Conservation (phyloP, 2,888 invertebrate species). For the Callyntrura sp. region DNA sequence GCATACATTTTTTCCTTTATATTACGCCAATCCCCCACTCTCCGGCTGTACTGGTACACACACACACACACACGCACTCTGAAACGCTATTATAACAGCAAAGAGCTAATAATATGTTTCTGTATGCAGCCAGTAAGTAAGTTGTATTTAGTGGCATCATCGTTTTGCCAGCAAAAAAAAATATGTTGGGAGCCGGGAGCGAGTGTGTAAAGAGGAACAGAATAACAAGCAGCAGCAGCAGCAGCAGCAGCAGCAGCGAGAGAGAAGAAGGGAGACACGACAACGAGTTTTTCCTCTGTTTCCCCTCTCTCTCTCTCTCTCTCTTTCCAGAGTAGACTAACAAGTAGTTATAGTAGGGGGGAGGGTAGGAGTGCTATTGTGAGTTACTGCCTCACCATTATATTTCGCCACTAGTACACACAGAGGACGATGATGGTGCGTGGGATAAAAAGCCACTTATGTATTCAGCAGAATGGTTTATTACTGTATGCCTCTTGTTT, state of each 20-base stretch:
- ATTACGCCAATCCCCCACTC: background rate
- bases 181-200: background rate
- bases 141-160: constrained; percentile 48
- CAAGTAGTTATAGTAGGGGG: background rate
- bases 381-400: constrained; percentile 48
- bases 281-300: constrained; percentile 14
- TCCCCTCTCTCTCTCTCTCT: no score
- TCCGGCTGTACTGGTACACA: background rate
- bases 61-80: constrained; percentile 15
- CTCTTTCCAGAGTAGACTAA: constrained; percentile 19
- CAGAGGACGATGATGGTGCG: background rate
- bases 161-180: constrained; percentile 19
- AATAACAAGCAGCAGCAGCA: constrained; percentile 2
- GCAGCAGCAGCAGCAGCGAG: no score
- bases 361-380: constrained; percentile 25
- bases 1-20: background rate
- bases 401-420: background rate
- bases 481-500: background rate
- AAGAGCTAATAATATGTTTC: background rate
- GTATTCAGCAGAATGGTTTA: constrained; percentile 27
- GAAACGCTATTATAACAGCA: background rate
- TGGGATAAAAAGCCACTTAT: constrained; percentile 55
- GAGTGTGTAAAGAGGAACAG: background rate
- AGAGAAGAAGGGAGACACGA: background rate
- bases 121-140: background rate